Conservation (phyloP, 1,140 invertebrate genomes). For the Papilio glaucus region DNA sequence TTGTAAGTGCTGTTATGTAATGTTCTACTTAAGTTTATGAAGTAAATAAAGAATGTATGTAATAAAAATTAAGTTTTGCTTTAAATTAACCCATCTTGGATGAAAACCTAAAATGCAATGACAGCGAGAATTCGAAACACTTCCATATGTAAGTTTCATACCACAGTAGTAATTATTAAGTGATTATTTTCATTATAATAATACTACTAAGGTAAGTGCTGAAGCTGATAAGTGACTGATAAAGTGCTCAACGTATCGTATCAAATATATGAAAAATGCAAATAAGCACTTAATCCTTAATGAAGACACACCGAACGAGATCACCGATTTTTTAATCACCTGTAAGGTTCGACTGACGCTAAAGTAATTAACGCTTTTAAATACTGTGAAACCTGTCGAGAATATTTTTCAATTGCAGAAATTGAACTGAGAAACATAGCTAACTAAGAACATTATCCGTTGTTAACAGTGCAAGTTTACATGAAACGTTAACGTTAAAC, state of each 20-base stretch:
- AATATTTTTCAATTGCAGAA: not conserved
- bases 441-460: no score
- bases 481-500: conserved; percentile 23
- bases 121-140: not conserved
- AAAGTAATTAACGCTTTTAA: conserved; percentile 4
- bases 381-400: not conserved
- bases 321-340: not conserved
- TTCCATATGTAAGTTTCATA: not conserved
- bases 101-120: not conserved
- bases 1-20: conserved; percentile 5
- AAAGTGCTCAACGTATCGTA: conserved; percentile 4
- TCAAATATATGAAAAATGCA: conserved; percentile 13
- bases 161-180: not conserved
- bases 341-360: not conserved
- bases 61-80: not conserved
- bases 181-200: conserved; percentile 12
- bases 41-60: conserved; percentile 2
- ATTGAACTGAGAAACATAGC: not conserved
- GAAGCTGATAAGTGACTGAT: not conserved
- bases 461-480: not conserved
- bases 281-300: conserved; percentile 14
- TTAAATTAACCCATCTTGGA: not conserved
- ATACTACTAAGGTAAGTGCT: not conserved
- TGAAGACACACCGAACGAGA: conserved; percentile 12
- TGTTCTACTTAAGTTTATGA: conserved; percentile 7